These are phyloP conservation scores for Bostrychus sinensis DNA, from an alignment of 2,113 vertebrate genomes.

Conservation along the genomic window DNA sequence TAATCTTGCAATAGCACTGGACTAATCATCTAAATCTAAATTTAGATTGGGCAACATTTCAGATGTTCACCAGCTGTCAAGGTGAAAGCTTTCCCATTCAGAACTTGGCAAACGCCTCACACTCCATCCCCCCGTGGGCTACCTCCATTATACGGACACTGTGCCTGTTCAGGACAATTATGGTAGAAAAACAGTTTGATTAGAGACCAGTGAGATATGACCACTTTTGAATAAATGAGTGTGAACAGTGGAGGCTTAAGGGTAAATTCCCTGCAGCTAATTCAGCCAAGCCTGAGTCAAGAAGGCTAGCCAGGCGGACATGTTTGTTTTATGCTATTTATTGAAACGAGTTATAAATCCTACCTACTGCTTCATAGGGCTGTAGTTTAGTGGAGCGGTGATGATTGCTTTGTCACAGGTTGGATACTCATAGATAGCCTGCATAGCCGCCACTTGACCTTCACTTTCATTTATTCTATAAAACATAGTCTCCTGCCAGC, in stretches of 20 bases:
- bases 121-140: slow-evolving; percentile 44
- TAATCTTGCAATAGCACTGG: slow-evolving; percentile 14
- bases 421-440: slow-evolving; percentile 29
- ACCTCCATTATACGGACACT: slow-evolving; percentile 57
- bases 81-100: slow-evolving; percentile 66
- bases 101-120: slow-evolving; percentile 62
- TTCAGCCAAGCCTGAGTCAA: slow-evolving; percentile 56
- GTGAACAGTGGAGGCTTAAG: slow-evolving; percentile 50
- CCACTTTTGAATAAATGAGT: slow-evolving; percentile 73
- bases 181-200: slow-evolving; percentile 68
- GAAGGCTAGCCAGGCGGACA: slow-evolving; percentile 31
- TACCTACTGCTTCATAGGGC: slow-evolving; percentile 30
- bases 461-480: slow-evolving; percentile 28
- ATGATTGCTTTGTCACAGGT: slow-evolving; percentile 60
- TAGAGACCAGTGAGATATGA: slow-evolving; percentile 74
- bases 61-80: slow-evolving; percentile 55
- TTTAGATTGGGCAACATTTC: slow-evolving; percentile 23
- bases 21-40: slow-evolving; percentile 18
- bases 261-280: slow-evolving; percentile 61
- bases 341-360: slow-evolving; percentile 71
- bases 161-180: slow-evolving; percentile 54
- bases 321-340: slow-evolving; percentile 74
- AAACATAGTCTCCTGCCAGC: slow-evolving; percentile 18
- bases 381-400: slow-evolving; percentile 44
- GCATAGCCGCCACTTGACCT: slow-evolving; percentile 38